A percentile compares a stretch with the other conserved stretches of the same genome.
Conservation (phyloP, 2,797 vertebrate species). For the Avahi laniger region DNA sequence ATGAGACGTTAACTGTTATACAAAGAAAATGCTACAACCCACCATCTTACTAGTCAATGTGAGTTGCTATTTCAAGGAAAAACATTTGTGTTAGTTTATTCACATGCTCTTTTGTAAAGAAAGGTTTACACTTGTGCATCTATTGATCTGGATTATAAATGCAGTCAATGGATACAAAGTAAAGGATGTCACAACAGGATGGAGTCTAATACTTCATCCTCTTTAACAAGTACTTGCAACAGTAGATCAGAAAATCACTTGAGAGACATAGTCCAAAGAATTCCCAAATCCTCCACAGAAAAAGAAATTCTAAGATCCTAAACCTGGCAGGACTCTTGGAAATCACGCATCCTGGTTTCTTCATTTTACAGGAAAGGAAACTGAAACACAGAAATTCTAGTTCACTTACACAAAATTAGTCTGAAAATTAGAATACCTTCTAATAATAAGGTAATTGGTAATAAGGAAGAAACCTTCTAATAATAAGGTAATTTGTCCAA, state of each 20-base stretch:
- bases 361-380: constrained; percentile 24
- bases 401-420: background rate
- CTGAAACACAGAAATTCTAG: background rate
- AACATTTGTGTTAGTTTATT: background rate
- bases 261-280: background rate
- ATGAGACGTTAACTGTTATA: background rate
- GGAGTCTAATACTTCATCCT: background rate
- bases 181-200: background rate
- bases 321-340: background rate
- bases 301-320: background rate
- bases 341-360: background rate
- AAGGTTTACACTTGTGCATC: background rate
- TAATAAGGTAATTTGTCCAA: background rate
- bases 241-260: background rate
- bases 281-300: background rate
- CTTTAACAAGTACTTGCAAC: background rate
- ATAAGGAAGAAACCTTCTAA: background rate
- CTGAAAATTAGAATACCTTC: background rate
- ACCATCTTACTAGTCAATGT: background rate
- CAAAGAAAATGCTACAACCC: background rate
- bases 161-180: background rate
- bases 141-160: background rate
- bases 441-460: background rate
- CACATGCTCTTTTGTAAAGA: constrained; percentile 3
- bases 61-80: background rate